Evolutionary conservation across 2,113 vertebrate species (phyloP).

Genomic region (Psettodes erumei): DNA sequence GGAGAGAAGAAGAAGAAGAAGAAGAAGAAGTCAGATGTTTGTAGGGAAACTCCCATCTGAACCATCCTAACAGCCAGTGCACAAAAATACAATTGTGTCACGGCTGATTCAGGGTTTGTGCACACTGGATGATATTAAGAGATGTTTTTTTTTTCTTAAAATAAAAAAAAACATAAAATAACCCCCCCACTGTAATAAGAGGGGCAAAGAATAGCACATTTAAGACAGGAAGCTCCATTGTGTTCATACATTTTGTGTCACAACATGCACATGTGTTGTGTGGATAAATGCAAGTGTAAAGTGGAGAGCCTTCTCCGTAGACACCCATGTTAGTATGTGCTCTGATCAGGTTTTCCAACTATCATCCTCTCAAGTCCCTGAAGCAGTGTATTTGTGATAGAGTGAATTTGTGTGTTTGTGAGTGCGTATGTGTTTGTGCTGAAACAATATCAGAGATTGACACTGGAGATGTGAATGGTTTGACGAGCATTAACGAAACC

Average conservation of each 20-base stretch:
- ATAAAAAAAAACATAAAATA: not conserved
- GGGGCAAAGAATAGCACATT: too few relatives aligned
- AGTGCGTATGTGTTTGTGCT: slow-evolving; percentile 10
- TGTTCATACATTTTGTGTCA: not conserved
- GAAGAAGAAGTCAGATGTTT: not conserved
- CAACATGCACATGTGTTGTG: too few relatives aligned
- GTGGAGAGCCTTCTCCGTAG: too few relatives aligned
- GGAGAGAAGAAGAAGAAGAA: not conserved
- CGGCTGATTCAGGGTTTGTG: not conserved
- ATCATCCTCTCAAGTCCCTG: slow-evolving; percentile 27
- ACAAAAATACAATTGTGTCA: not conserved
- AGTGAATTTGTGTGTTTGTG: not conserved
- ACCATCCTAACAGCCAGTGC: slow-evolving; percentile 29
- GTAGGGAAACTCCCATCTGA: slow-evolving; percentile 26
- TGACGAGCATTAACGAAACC: slow-evolving; percentile 32
- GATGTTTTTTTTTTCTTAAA: not conserved
- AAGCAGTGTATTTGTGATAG: not conserved
- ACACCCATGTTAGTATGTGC: slow-evolving; percentile 12
- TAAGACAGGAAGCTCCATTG: not conserved
- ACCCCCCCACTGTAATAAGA: too few relatives aligned
- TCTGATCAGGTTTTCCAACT: slow-evolving; percentile 13
- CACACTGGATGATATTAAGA: not conserved
- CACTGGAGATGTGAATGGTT: slow-evolving; percentile 25
- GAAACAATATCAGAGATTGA: slow-evolving; percentile 21
- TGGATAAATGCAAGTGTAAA: too few relatives aligned